Evolutionary conservation across 2,888 invertebrate species (phyloP).

Genomic region (Eilema depressum): DNA sequence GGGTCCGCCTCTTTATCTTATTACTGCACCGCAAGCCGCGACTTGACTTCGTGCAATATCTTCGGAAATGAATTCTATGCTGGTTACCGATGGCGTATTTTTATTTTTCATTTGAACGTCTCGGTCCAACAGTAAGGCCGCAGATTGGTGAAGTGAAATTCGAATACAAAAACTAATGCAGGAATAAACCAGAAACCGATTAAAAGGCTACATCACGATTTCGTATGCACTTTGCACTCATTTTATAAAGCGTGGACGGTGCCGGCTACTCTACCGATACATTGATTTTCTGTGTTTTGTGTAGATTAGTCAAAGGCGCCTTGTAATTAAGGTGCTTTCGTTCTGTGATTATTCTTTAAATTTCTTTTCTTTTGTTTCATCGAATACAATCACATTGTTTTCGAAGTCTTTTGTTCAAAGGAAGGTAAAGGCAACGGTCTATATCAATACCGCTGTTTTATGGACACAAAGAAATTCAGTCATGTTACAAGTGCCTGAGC

Average conservation of each 20-base stretch:
- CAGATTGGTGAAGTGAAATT: slow-evolving; percentile 83
- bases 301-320: slow-evolving; percentile 76
- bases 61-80: slow-evolving; percentile 67
- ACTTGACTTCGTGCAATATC: slow-evolving; percentile 42
- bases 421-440: slow-evolving; percentile 37
- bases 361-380: slow-evolving; percentile 54
- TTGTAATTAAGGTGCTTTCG: slow-evolving; percentile 78
- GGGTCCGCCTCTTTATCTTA: slow-evolving; percentile 85
- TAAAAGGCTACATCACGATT: slow-evolving; percentile 87
- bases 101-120: slow-evolving; percentile 56
- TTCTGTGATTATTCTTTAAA: slow-evolving; percentile 65
- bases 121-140: slow-evolving; percentile 68
- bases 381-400: slow-evolving; percentile 51
- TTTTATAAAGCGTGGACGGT: slow-evolving; percentile 75
- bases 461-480: slow-evolving; percentile 47
- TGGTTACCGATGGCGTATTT: slow-evolving; percentile 65
- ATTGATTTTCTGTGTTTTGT: slow-evolving; percentile 76
- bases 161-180: slow-evolving; percentile 85
- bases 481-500: slow-evolving; percentile 43
- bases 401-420: slow-evolving; percentile 51
- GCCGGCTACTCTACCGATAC: slow-evolving; percentile 71
- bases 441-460: slow-evolving; percentile 38
- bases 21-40: slow-evolving; percentile 72
- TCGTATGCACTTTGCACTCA: slow-evolving; percentile 87
- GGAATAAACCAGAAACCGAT: slow-evolving; percentile 86